Evolutionary conservation across 2,888 invertebrate species (phyloP).

Genomic region (Drosophila stalkeri): DNA sequence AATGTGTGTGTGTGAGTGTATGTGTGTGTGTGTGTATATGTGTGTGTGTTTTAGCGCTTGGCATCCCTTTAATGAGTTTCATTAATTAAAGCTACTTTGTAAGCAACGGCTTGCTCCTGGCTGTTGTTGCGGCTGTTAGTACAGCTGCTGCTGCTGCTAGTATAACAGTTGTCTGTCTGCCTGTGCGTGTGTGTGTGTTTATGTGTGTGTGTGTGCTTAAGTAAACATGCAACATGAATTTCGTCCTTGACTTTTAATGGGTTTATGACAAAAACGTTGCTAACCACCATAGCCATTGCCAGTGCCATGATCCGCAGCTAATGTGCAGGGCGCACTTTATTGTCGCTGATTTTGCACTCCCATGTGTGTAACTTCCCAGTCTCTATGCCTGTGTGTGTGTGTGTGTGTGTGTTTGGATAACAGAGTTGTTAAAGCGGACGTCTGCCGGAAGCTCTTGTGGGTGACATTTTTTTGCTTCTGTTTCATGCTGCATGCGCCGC

Average conservation of each 20-base stretch:
- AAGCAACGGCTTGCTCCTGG: constrained; percentile 36
- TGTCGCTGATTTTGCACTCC: constrained; percentile 45
- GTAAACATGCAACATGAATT: constrained; percentile 80
- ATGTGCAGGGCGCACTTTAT: constrained; percentile 62
- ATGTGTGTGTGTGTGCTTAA: constrained; percentile 47
- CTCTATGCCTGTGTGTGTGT: background rate
- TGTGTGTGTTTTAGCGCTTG: constrained; percentile 24
- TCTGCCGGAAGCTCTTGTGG: constrained; percentile 77
- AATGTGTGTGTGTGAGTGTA: background rate
- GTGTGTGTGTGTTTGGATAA: constrained; percentile 48
- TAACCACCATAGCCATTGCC: constrained; percentile 23
- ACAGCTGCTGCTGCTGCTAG: constrained; percentile 26
- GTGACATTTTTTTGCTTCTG: constrained; percentile 68
- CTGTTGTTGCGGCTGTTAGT: constrained; percentile 39
- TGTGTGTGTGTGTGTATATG: background rate
- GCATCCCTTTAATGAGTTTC: constrained; percentile 77
- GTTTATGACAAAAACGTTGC: constrained; percentile 77
- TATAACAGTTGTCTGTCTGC: constrained; percentile 30
- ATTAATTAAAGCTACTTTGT: constrained; percentile 81
- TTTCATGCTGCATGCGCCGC: constrained; percentile 69
- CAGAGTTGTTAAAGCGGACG: constrained; percentile 76
- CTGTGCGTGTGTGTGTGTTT: constrained; percentile 4
- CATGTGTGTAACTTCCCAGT: constrained; percentile 13
- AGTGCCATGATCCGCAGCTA: constrained; percentile 42
- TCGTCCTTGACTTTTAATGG: constrained; percentile 82